Percentiles rank a stretch among this genome's conserved stretches.
These are phyloP conservation scores for Sardina pilchardus DNA, from an alignment of 2,113 vertebrate species.

Conservation along the genomic window DNA sequence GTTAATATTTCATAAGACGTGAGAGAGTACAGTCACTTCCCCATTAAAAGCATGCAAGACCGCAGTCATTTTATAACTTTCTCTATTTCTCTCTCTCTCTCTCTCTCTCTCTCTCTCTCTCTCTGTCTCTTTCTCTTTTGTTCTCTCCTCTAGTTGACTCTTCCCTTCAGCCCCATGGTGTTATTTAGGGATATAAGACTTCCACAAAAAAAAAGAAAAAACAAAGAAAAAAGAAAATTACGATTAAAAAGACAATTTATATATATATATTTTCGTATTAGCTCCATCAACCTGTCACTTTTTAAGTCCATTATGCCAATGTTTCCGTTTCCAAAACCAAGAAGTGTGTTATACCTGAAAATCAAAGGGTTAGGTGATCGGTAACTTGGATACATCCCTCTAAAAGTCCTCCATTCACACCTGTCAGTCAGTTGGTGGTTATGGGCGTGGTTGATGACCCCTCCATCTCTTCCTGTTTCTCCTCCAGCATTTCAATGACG, in stretches of 20 bases:
- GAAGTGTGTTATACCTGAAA: slow-evolving; percentile 70
- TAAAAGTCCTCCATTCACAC: slow-evolving; percentile 44
- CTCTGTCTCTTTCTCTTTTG: slow-evolving; percentile 18
- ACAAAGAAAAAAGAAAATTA: slow-evolving; percentile 21
- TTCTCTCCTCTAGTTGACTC: slow-evolving; percentile 2
- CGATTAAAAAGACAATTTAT: too few species aligned
- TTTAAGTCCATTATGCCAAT: slow-evolving; percentile 50
- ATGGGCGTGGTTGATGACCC: slow-evolving; percentile 48
- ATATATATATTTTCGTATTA: not conserved
- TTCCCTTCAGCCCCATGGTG: not conserved
- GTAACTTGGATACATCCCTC: slow-evolving; percentile 54
- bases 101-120: slow-evolving; percentile 26
- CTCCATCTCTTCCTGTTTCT: slow-evolving; percentile 77
- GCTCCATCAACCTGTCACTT: slow-evolving; percentile 36
- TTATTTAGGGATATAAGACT: slow-evolving; percentile 68
- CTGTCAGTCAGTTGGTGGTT: slow-evolving; percentile 69
- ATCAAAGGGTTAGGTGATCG: slow-evolving; percentile 66
- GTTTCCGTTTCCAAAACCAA: slow-evolving; percentile 37
- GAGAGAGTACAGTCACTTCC: slow-evolving; percentile 60
- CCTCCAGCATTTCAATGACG: slow-evolving; percentile 86
- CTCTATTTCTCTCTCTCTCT: slow-evolving; percentile 28
- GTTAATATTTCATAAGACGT: slow-evolving; percentile 58
- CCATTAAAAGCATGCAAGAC: slow-evolving; percentile 74
- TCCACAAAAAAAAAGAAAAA: slow-evolving; percentile 52
- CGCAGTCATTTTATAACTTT: slow-evolving; percentile 23